Evolutionary conservation across 2,888 invertebrate species (phyloP), one percentile per base, ranked within the genome.

Genomic region (Drosophila neotestacea): DNA sequence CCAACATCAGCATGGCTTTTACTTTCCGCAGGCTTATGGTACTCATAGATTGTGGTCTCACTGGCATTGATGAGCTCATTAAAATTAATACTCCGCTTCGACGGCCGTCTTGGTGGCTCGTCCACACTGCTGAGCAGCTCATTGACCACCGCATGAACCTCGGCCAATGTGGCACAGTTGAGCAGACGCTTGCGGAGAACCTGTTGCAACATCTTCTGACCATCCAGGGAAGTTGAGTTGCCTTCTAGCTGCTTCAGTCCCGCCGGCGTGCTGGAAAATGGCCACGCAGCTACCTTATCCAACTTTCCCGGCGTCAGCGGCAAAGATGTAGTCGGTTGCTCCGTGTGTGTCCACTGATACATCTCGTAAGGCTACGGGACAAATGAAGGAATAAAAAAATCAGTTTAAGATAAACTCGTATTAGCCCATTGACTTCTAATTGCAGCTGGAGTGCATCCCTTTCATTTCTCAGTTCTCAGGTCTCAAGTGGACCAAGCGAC

Each of bases 261-360:
- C 27, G 79, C 89, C 5, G 80, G 76, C 32, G 81, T 63, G 88
- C 90, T 64, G 76, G 90, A 91, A 42, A 96, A 96, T 0, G 97
- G 96, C 96, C 97, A 96, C 38, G 95, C 94, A 1, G 95, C 93
- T 6, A 86, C 85, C 68, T 95, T 94, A 77, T 95, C 95, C 51
- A 97, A 93, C 89, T 95, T 94, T 54, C 96, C 96, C 0, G 97
- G 96, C 16, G 96, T 95, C 65, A 95, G 93, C n/a, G 96, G 95
- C 77, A 95, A 93, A 38, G 96, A 95, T 73, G 95, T 94, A 39
- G 94, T 93, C 60, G 95, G 94, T 51, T 94, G 93, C 92, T 96
- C 96, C 75, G 96, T 96, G 91, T 97, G 96, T 28, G 96, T 95
- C 98, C 98, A 98, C 91, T 96, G 96, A 93, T 98, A 98, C 96